These are phyloP conservation scores for Diaphora mendica DNA, from an alignment of 2,888 invertebrate species.

Conservation along the genomic window DNA sequence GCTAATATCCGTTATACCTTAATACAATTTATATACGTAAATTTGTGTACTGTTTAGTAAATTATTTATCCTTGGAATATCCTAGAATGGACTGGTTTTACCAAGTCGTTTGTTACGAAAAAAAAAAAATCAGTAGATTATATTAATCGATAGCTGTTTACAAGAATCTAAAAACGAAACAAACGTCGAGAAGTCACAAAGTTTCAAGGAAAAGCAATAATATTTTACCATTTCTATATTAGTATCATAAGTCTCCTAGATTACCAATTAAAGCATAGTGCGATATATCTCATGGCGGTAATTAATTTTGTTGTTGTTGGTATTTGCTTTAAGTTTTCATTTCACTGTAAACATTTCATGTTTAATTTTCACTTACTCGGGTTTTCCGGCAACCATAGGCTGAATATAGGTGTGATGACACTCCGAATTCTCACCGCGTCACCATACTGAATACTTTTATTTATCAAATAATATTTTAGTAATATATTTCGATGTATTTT, in stretches of 20 bases:
- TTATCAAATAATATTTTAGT: too few relatives aligned
- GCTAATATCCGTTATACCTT: neutral
- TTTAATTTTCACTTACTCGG: too few relatives aligned
- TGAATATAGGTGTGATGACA: too few relatives aligned
- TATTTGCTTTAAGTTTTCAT: too few relatives aligned
- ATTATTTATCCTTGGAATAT: neutral
- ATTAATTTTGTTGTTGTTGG: neutral
- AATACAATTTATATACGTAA: neutral
- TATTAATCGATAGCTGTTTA: neutral
- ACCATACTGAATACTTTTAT: too few relatives aligned
- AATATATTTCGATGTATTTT: too few relatives aligned
- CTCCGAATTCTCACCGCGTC: too few relatives aligned
- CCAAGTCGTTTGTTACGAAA: neutral
- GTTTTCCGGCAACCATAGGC: too few relatives aligned
- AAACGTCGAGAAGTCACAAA: neutral
- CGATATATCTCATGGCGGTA: neutral
- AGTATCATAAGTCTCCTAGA: neutral
- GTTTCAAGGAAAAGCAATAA: neutral
- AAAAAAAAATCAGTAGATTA: neutral
- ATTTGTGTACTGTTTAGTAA: neutral
- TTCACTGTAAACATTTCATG: too few relatives aligned
- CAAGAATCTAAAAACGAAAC: neutral
- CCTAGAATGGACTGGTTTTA: neutral
- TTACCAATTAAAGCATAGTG: neutral
- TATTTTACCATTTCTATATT: neutral